phyloP scores from a whole-genome alignment of 2,113 vertebrate genomes.

The Datnioides undecimradiatus region DNA sequence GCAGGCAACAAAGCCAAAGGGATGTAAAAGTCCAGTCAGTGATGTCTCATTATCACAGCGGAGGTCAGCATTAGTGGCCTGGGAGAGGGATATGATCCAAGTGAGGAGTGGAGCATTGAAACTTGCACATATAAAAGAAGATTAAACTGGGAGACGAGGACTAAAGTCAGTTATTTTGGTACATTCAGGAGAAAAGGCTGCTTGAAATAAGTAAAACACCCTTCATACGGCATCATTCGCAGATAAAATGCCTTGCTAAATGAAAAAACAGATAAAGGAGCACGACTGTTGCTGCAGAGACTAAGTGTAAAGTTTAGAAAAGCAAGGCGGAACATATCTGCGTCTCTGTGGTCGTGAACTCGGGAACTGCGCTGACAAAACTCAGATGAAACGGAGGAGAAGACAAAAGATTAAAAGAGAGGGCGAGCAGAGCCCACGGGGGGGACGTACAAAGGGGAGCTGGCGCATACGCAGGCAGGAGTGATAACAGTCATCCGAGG shows the following conservation, averaged over 20 bases:
- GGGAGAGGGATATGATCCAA: not conserved
- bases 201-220: too few species aligned
- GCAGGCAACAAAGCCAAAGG: not conserved
- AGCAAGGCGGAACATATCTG: not conserved
- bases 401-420: not conserved
- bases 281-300: not conserved
- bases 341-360: not conserved
- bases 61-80: constrained; percentile 1
- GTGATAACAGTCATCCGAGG: constrained; percentile 23
- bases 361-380: not conserved
- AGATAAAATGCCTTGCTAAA: not conserved
- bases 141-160: not conserved
- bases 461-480: not conserved
- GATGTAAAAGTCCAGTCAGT: not conserved
- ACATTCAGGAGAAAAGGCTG: not conserved
- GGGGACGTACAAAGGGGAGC: constrained; percentile 9
- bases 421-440: not conserved
- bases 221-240: not conserved
- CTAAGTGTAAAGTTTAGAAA: not conserved
- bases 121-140: not conserved
- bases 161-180: not conserved
- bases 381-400: not conserved
- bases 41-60: constrained; percentile 28
- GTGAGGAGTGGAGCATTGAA: not conserved
- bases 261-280: not conserved